Conservation (phyloP, 2,888 invertebrate species). For the Mimas tiliae region DNA sequence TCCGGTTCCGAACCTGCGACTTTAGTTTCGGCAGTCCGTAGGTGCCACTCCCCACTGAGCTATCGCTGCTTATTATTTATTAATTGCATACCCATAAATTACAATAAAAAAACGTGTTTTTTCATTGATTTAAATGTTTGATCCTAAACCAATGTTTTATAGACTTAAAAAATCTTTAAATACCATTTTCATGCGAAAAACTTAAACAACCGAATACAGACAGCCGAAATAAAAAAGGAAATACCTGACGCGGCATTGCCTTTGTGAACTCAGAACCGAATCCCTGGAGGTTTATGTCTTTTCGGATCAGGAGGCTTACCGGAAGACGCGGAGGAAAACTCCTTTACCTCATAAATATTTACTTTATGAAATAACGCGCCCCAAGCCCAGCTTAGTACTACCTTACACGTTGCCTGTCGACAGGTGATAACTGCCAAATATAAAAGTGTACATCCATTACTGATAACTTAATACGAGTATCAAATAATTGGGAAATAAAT, state of each 20-base stretch:
- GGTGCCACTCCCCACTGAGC: too few relatives aligned
- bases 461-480: conserved; percentile 27
- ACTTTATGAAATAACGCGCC: conserved; percentile 82
- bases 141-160: too few relatives aligned
- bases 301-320: conserved; percentile 80
- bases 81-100: too few relatives aligned
- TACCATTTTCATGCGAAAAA: too few relatives aligned
- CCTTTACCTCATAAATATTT: conserved; percentile 83
- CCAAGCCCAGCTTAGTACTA: conserved; percentile 67
- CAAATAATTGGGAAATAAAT: neutral
- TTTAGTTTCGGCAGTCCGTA: too few relatives aligned
- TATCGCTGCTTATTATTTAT: too few relatives aligned
- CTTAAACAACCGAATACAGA: conserved; percentile 29
- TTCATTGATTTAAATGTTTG: too few relatives aligned
- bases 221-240: conserved; percentile 51
- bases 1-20: too few relatives aligned
- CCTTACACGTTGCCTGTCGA: conserved; percentile 62
- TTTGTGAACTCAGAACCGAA: conserved; percentile 80
- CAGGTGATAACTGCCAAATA: conserved; percentile 75
- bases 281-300: conserved; percentile 82
- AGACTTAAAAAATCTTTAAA: too few relatives aligned
- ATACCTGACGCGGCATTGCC: conserved; percentile 65
- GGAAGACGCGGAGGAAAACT: conserved; percentile 73
- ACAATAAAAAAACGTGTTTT: too few relatives aligned
- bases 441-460: conserved; percentile 47